Conservation (phyloP, 2,797 vertebrate species). For the Glyptemys insculpta region DNA sequence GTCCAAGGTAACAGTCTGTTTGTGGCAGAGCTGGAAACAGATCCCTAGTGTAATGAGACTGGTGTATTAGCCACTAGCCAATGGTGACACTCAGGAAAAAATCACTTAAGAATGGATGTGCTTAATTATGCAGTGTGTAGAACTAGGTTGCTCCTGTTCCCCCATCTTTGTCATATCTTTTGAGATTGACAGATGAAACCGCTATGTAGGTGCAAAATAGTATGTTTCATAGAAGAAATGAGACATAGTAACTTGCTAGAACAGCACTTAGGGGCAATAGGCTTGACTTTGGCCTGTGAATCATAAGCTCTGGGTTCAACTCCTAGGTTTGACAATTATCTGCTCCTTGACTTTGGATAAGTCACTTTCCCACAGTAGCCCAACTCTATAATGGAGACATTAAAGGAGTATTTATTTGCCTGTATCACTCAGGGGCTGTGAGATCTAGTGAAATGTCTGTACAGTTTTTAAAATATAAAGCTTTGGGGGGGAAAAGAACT, state of each 20-base stretch:
- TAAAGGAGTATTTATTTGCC: constrained; percentile 28
- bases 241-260: background rate
- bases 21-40: constrained; percentile 54
- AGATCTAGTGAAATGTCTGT: constrained; percentile 23
- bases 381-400: constrained; percentile 16
- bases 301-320: constrained; percentile 60
- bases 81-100: constrained; percentile 14
- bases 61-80: constrained; percentile 52
- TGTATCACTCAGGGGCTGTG: background rate
- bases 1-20: constrained; percentile 18
- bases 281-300: constrained; percentile 64
- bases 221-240: background rate
- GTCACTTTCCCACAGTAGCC: background rate
- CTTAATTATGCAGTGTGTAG: constrained; percentile 34
- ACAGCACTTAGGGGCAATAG: background rate
- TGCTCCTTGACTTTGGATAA: constrained; percentile 34
- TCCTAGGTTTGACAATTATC: constrained; percentile 60
- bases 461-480: constrained; percentile 42
- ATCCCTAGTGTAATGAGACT: constrained; percentile 14
- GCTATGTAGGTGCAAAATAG: constrained; percentile 59
- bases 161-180: constrained; percentile 66
- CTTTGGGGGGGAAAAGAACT: background rate
- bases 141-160: constrained; percentile 50
- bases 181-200: constrained; percentile 21
- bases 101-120: constrained; percentile 42